Base-by-base conservation (phyloP, 2,113 vertebrate species). In the Microtus montanus region DNA sequence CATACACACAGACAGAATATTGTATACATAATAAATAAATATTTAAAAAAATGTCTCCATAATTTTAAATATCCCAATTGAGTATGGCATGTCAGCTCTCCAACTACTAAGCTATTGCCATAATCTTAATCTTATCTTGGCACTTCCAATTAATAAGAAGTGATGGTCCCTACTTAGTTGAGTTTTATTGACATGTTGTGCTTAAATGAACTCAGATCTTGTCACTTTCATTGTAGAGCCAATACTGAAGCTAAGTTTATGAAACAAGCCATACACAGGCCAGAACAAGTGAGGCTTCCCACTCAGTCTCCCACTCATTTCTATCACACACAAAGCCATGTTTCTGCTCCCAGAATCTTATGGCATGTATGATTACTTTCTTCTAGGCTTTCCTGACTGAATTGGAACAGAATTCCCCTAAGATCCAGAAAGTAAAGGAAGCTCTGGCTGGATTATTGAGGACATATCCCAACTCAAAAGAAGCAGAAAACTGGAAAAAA, bases 381-480 rank as follows among this genome's bases (percentile, higher is more conserved):
- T 98, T 87, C 47, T 93, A 99, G 99, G 99, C 98, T 1, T 98
- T 99, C 96, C 98, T 99, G 90, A 98, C 98, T 70, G 99, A 99
- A 97, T 97, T 99, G 95, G 97, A 99, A 17, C 99, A 99, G 97
- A 99, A 99, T 95, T 98, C 99, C 44, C 99, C 97, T 95, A 99
- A 98, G 98, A 99, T 99, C 77, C 99, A 99, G 97, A 99, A 99
- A 92, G 98, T 99, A 83, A 99, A 99, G 95, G 98, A 97, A 96
- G 98, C 98, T 0, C 98, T 99, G 89, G 98, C 98, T 97, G 98
- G 98, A 94, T 98, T 99, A 92, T 98, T 99, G 41, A 97, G 98
- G 90, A 98, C 99, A 95, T 99, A 99, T 54, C 99, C 99, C 0
- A 99, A 99, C 83, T 99, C 99, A 49, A 99, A 99, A 8, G 99